Conservation (phyloP, 37 sponge, comb jelly and placozoan species). For the Bolinopsis microptera region DNA sequence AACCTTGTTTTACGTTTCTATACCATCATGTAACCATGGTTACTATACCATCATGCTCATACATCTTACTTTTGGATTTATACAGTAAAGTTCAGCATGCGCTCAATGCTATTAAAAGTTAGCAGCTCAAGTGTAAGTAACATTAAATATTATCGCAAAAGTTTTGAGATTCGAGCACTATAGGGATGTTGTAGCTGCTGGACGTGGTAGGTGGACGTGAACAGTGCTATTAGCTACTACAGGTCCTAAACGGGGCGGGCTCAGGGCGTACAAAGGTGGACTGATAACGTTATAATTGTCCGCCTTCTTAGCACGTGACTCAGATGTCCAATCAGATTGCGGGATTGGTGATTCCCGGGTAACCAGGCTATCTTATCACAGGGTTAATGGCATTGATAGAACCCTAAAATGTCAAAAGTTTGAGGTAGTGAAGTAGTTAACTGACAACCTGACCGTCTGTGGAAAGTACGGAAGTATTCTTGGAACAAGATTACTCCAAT, state of each 20-base stretch:
- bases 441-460: background rate
- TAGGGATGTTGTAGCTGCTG: too few relatives aligned
- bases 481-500: too few relatives aligned
- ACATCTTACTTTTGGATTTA: background rate
- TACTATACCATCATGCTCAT: too few relatives aligned
- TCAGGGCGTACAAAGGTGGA: background rate
- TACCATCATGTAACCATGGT: background rate
- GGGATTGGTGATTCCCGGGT: background rate
- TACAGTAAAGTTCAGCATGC: background rate
- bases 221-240: background rate
- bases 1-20: background rate
- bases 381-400: background rate
- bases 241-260: background rate
- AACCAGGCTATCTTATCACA: background rate
- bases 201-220: background rate
- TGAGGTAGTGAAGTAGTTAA: background rate
- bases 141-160: background rate
- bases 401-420: background rate
- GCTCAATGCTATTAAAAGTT: background rate
- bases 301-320: background rate
- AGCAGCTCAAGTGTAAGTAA: background rate
- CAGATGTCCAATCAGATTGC: background rate
- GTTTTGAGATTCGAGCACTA: too few relatives aligned
- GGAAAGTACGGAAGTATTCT: background rate
- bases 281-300: background rate